Percentiles rank a stretch among this genome's conserved stretches.
These are phyloP conservation scores for Hemithea aestivaria DNA, from an alignment of 2,888 invertebrate genomes.

Conservation along the genomic window DNA sequence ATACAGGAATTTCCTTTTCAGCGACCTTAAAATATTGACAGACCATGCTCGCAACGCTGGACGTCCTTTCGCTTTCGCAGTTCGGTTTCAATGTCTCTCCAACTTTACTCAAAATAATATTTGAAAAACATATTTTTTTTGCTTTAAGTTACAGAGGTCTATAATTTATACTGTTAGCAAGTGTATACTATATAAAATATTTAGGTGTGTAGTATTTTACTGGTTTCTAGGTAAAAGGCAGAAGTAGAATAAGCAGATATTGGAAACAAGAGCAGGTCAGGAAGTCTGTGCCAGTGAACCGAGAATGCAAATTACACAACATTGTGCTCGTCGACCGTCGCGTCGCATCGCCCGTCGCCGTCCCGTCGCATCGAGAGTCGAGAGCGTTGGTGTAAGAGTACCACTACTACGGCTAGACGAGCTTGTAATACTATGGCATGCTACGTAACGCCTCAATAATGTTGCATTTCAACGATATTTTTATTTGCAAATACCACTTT, in stretches of 20 bases:
- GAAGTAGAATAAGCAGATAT: constrained; percentile 1
- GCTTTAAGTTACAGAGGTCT: no score
- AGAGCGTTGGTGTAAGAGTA: constrained; percentile 12
- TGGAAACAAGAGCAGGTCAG: constrained; percentile 20
- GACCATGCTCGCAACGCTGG: constrained; percentile 5
- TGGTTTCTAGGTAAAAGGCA: neutral
- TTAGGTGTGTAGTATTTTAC: no score
- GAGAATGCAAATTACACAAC: constrained; percentile 37
- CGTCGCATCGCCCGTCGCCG: no score
- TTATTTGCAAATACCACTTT: constrained; percentile 14
- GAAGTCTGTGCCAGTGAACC: constrained; percentile 33
- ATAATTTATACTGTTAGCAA: no score
- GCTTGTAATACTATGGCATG: constrained; percentile 22
- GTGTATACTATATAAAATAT: no score
- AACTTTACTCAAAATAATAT: no score
- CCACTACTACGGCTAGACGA: constrained; percentile 28
- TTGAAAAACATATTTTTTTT: no score
- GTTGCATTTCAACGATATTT: constrained; percentile 12
- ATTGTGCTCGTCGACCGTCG: constrained; percentile 25
- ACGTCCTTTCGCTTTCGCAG: constrained; percentile 15
- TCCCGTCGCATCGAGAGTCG: no score
- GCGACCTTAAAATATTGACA: constrained; percentile 11
- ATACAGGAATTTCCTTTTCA: constrained; percentile 11
- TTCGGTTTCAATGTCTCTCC: constrained; percentile 13
- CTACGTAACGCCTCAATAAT: constrained; percentile 11